Base-by-base conservation (phyloP, 2,113 vertebrate genomes). In the Drymodes brunneopygia region DNA sequence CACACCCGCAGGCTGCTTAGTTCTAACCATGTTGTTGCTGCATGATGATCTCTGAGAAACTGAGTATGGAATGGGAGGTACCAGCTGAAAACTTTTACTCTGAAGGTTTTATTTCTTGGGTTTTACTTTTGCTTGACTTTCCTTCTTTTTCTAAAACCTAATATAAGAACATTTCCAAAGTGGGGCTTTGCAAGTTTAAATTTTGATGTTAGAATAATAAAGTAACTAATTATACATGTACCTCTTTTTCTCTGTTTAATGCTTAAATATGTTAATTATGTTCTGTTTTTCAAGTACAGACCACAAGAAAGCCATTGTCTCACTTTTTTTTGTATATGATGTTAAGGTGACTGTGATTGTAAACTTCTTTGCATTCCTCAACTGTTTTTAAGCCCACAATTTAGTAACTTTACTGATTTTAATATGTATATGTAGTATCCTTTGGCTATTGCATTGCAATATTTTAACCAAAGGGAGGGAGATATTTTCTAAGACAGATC, bases 21-120 rank as follows among this genome's bases (percentile, higher is more conserved):
- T 75, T 84, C 73, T 65, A 77, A 89, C 70, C 84, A 82, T 73
- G 93, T 87, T 96, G 89, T 65, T n/a, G 5, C 74, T 90, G 66
- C 58, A 5, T 48, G 77, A 51, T 82, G 53, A 23, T 79, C 70
- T 66, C 61, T 50, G 28, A 81, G 72, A 89, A 89, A 78, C 27
- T 51, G 72, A 84, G 80, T 40, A 47, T 16, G 53, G 81, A 92
- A 89, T 83, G 61, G 86, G 91, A 92, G 48, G 36, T 57, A 94
- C 65, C 70, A 74, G 31, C 77, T 85, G 40, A 92, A 95, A 89
- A 91, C 36, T 88, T 87, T 21, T 56, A 66, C 70, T 91, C 13
- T 79, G 29, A 65, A 85, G 29, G 36, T 65, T 91, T 94, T 70
- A 17, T 84, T 71, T 57, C 23, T 79, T 44, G 38, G 22, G 10